Evolutionary conservation across 2,113 vertebrate species (phyloP).

Genomic region (Labrus mixtus): DNA sequence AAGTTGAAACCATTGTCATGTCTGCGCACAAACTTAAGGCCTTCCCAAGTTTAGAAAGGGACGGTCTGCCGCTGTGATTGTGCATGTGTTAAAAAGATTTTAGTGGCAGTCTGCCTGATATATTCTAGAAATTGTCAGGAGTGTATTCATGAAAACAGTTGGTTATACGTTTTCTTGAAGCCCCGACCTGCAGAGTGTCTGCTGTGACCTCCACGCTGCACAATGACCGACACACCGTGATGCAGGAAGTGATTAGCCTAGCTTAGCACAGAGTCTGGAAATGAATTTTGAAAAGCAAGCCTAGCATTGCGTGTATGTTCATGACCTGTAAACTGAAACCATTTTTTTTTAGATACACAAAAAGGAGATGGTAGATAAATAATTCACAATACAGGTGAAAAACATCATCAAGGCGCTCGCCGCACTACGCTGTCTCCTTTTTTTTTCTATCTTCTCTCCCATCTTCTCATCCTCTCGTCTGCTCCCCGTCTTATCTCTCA

Average conservation of each 20-base stretch:
- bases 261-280: neutral
- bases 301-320: neutral
- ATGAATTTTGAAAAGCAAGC: too few species aligned
- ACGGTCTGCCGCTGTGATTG: too few species aligned
- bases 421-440: conserved; percentile 3
- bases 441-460: conserved; percentile 7
- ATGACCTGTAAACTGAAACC: neutral
- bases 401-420: neutral
- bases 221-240: too few species aligned
- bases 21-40: neutral
- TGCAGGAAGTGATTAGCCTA: neutral
- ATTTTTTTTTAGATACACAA: neutral
- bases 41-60: too few species aligned
- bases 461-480: conserved; percentile 24
- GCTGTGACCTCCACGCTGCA: too few species aligned
- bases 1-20: neutral
- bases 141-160: too few species aligned
- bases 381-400: neutral
- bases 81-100: too few species aligned
- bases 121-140: too few species aligned
- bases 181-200: too few species aligned
- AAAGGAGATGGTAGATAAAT: neutral
- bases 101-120: too few species aligned
- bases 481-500: neutral
- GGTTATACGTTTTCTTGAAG: too few species aligned